Base-by-base conservation (phyloP, 2,888 invertebrate genomes). In the Leptopilina drosophilae region DNA sequence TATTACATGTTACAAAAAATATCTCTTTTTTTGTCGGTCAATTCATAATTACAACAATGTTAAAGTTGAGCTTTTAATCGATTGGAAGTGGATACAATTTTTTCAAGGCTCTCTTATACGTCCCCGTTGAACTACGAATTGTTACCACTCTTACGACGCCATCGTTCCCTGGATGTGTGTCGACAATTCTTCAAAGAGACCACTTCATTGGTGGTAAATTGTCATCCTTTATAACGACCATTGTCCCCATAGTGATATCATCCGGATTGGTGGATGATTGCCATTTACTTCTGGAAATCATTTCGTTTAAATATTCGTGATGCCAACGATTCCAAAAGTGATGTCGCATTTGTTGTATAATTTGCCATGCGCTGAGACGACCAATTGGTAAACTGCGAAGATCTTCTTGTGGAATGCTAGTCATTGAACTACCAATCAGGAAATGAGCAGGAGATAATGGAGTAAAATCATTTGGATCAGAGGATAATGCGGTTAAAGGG, bases 401-500 rank as follows among this genome's bases (percentile, higher is more conserved):
- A 56, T 56, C 56, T 56, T 56, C 56, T n/a, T 56, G 56, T 56
- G 56, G 12, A 14, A 56, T 56, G 56, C 56, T 14, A 12, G 56
- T 56, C 56, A 11, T 11, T 53, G 79, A 77, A 64, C 79, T 79
- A 46, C 81, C 80, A 8, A 80, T 77, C 14, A 81, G 77, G 64
- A 81, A 81, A 59, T 80, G 79, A 33, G 53, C 46, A 42, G 81
- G 79, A 40, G 80, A 64, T 14, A 81, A 26, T 15, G 65, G 69
- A 15, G 40, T 15, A 26, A 76, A 62, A 26, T 80, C 80, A n/a
- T 79, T 78, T 6, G 82, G 81, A 76, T 79, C 78, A 46, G 46
- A 62, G 42, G 82, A 79, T 11, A 82, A 40, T 5, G 79, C 65
- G 64, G 79, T 79, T n/a, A 82, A 42, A 15, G 82, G 82, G 33